Conservation (phyloP, 1,140 invertebrate species). For the Pissodes strobi region DNA sequence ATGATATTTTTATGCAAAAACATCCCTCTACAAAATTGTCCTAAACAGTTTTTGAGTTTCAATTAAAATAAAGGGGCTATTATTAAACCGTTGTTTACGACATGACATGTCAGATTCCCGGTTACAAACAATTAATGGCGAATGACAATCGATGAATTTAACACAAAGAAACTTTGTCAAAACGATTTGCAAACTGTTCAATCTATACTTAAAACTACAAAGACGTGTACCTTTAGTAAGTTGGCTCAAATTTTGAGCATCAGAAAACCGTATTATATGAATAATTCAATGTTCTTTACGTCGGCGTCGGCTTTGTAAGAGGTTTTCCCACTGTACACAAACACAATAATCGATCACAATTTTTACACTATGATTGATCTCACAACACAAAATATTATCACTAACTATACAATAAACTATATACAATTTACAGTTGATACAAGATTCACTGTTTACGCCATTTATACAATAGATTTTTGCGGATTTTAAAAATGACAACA, state of each 20-base stretch:
- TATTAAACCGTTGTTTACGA: conserved; percentile 44
- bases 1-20: background rate
- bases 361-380: conserved; percentile 49
- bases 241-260: conserved; percentile 38
- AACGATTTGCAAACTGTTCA: conserved; percentile 21
- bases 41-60: background rate
- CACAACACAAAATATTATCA: conserved; percentile 58
- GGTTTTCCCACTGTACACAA: conserved; percentile 51
- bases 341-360: conserved; percentile 52
- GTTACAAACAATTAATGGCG: conserved; percentile 53
- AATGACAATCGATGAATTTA: conserved; percentile 48
- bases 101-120: conserved; percentile 55
- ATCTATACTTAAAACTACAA: conserved; percentile 11
- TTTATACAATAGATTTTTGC: conserved; percentile 54
- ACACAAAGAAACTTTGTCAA: conserved; percentile 50
- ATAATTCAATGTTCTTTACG: conserved; percentile 42
- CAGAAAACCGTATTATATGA: conserved; percentile 49
- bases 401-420: conserved; percentile 58
- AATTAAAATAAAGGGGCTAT: conserved; percentile 17
- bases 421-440: conserved; percentile 56
- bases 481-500: conserved; percentile 56
- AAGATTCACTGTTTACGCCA: conserved; percentile 53
- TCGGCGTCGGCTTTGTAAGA: conserved; percentile 54
- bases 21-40: background rate
- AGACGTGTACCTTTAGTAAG: conserved; percentile 46